Evolutionary conservation across 2,888 invertebrate genomes (phyloP), one percentile per base, ranked within the genome.

Genomic region (Zonitis immaculata): DNA sequence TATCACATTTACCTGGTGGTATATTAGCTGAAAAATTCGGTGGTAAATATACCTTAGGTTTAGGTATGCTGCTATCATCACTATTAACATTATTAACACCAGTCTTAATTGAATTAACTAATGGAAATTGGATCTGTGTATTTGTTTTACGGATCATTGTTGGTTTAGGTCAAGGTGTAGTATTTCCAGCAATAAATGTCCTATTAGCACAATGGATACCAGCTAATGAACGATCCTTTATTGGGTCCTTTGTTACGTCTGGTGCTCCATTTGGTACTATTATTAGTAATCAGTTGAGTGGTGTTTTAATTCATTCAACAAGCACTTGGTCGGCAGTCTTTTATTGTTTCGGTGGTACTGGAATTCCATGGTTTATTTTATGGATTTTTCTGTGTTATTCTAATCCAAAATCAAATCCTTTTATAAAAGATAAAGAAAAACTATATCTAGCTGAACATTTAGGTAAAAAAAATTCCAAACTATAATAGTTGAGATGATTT

Each of bases 121-220:
- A 72, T 61, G 86, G 89, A 0, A 87, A 83, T 11, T 82, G 87
- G 6, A 82, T 80, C 1, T 84, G 86, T 18, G 77, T 93, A 2
- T 86, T 92, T 39, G 77, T 82, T 11, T 71, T 91, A 9, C 79
- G 93, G 56, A 82, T 91, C 0, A 67, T 91, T 3, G 90, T 91
- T 80, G 93, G 93, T 35, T 78, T 92, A 2, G 91, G 91, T 55
- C 91, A 93, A 81, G 91, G 91, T 22, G 88, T 89, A 3, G 90
- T 90, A 0, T 91, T 87, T 70, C 91, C 89, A 1, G 92, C 95
- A 0, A 77, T 95, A 62, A 91, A 89, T 69, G 86, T 88, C 0
- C 78, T 92, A 73, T 75, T 92, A 6, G 87, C 91, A 0, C 82
- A 87, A 64, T 92, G 92, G 92, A 87, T 89, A 0, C 91, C 91